Conservation (phyloP, 2,113 vertebrate genomes). For the Sterrhoptilus dennistouni region DNA sequence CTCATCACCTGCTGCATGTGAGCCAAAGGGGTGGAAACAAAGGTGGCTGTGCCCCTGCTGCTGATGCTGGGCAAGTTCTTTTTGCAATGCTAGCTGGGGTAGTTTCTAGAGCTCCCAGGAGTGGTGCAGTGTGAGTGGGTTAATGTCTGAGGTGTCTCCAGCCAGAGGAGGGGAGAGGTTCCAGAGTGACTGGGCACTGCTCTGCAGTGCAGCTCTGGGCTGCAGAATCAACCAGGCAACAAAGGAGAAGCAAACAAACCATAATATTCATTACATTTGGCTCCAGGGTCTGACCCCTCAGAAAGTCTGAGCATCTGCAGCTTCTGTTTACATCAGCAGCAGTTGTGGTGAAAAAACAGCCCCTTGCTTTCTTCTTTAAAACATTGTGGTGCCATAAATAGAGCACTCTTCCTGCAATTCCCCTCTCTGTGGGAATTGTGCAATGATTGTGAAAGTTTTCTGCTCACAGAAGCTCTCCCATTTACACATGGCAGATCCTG, state of each 20-base stretch:
- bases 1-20: background rate
- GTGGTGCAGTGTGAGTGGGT: background rate
- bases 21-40: background rate
- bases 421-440: background rate
- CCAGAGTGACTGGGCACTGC: background rate
- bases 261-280: background rate
- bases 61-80: background rate
- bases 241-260: background rate
- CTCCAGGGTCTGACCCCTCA: background rate
- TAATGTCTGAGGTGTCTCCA: background rate
- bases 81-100: background rate
- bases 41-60: background rate
- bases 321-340: background rate
- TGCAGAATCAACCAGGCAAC: background rate
- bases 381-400: background rate
- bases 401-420: background rate
- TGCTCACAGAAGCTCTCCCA: background rate
- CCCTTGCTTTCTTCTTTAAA: background rate
- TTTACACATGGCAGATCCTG: background rate
- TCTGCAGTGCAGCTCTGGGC: background rate
- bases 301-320: background rate
- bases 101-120: background rate
- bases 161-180: background rate
- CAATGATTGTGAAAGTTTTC: background rate
- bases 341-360: background rate